These are phyloP conservation scores for Etia nguti DNA, from an alignment of 2,113 vertebrate species.

Conservation along the genomic window DNA sequence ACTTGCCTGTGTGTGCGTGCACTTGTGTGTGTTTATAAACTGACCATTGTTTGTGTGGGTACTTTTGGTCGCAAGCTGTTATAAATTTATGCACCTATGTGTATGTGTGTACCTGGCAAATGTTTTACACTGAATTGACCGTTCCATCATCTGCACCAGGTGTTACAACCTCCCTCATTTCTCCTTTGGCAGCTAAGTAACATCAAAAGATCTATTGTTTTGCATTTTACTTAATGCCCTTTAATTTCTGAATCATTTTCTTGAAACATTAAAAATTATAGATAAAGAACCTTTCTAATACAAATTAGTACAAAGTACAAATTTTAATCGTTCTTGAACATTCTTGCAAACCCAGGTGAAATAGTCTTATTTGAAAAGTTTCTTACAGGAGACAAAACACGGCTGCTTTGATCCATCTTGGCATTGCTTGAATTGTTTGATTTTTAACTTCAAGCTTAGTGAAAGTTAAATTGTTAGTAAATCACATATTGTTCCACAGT, in stretches of 20 bases:
- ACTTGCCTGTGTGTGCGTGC: not conserved
- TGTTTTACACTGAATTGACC: not conserved
- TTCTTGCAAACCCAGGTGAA: not conserved
- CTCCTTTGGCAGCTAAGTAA: not conserved
- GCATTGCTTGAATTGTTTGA: not conserved
- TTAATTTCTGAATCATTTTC: not conserved
- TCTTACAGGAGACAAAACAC: not conserved
- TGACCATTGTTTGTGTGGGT: not conserved
- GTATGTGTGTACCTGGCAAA: not conserved
- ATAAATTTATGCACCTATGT: constrained; percentile 10
- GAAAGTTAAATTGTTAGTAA: constrained; percentile 46
- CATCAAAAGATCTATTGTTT: not conserved
- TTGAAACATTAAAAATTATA: not conserved
- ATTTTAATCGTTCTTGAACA: not conserved
- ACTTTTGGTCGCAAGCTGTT: not conserved
- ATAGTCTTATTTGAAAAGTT: not conserved
- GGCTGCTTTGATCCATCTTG: not conserved
- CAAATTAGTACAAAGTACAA: not conserved
- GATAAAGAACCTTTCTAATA: not conserved
- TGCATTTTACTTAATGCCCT: not conserved
- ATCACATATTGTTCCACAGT: constrained; percentile 44
- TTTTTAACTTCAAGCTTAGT: constrained; percentile 17
- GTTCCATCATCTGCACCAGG: not conserved
- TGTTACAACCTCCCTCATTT: not conserved
- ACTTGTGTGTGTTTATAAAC: not conserved